Evolutionary conservation across 2,888 invertebrate genomes (phyloP).

Genomic region (Tupiocoris notatus): DNA sequence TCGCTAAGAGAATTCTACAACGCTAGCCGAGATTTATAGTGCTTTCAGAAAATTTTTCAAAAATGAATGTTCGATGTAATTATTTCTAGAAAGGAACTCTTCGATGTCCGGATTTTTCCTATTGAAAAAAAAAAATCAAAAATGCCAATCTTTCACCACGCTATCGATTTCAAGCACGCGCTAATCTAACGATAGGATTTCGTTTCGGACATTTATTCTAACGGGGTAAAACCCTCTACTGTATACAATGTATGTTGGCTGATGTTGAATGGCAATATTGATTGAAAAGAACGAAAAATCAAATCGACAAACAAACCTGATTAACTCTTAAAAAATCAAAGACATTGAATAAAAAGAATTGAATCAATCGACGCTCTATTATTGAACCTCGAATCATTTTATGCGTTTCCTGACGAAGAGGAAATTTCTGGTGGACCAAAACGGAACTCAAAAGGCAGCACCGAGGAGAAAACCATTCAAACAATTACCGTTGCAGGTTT

Average conservation of each 20-base stretch:
- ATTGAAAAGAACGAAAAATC: not conserved
- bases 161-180: not conserved
- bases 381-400: not conserved
- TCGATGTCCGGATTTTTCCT: not conserved
- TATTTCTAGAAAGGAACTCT: too few relatives aligned
- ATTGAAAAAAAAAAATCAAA: not conserved
- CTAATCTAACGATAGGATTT: not conserved
- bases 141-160: not conserved
- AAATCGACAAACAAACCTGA: slow-evolving; percentile 3
- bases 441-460: too few relatives aligned
- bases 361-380: not conserved
- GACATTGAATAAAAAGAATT: slow-evolving; percentile 30
- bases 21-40: not conserved
- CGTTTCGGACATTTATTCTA: too few relatives aligned
- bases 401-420: not conserved
- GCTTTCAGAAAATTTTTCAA: not conserved
- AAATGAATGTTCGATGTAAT: not conserved
- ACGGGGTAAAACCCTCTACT: not conserved
- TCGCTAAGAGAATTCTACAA: not conserved
- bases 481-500: too few relatives aligned
- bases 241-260: not conserved
- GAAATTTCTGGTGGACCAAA: too few relatives aligned
- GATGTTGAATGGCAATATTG: not conserved
- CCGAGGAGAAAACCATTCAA: too few relatives aligned
- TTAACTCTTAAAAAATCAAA: slow-evolving; percentile 36